phyloP scores from a whole-genome alignment of 2,797 vertebrate genomes.

The Hydrolagus colliei region DNA sequence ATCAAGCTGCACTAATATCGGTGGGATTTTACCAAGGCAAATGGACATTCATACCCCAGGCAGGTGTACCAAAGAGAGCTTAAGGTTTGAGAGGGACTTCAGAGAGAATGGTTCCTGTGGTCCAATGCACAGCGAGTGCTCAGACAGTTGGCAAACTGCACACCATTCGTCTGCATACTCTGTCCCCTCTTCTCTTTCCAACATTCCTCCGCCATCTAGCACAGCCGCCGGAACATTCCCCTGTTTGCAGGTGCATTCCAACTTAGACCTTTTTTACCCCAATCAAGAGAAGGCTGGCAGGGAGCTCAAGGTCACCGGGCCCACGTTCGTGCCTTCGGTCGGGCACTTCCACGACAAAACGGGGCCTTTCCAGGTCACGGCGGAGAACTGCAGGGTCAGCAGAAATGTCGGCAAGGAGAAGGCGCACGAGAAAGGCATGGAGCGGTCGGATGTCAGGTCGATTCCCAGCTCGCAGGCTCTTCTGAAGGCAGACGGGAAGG shows the following conservation, averaged over 20 bases:
- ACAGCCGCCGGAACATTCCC: constrained; percentile 73
- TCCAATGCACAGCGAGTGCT: constrained; percentile 70
- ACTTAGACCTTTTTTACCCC: constrained; percentile 81
- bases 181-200: constrained; percentile 68
- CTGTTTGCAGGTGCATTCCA: constrained; percentile 81
- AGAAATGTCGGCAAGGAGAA: constrained; percentile 68
- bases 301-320: constrained; percentile 75
- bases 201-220: constrained; percentile 66
- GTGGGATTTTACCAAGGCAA: constrained; percentile 54
- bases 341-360: constrained; percentile 73
- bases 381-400: constrained; percentile 65
- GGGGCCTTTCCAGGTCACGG: constrained; percentile 73
- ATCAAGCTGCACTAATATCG: constrained; percentile 66
- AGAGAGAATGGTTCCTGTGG: constrained; percentile 68
- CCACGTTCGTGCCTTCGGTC: constrained; percentile 82
- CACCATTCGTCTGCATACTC: constrained; percentile 80
- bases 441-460: constrained; percentile 41
- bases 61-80: constrained; percentile 73
- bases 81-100: constrained; percentile 50
- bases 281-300: constrained; percentile 72
- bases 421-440: constrained; percentile 55
- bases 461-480: constrained; percentile 51
- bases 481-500: constrained; percentile 73
- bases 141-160: constrained; percentile 79
- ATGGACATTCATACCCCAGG: constrained; percentile 46